Base-by-base conservation (phyloP, 2,888 invertebrate species). In the Sminthurinus aureus region DNA sequence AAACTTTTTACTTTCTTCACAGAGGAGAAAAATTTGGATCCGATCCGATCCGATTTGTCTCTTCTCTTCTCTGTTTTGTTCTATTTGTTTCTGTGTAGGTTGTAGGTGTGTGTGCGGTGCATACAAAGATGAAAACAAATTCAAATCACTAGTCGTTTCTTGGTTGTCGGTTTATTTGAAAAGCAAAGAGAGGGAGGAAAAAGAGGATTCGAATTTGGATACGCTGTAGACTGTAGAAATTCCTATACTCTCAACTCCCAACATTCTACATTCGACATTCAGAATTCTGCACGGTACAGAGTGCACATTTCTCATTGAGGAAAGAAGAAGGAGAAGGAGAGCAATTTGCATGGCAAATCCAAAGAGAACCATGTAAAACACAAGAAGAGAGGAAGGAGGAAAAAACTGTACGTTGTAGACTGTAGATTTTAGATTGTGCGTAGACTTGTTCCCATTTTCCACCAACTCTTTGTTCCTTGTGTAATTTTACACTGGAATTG, bases 311-410 rank as follows among this genome's bases (percentile, higher is more conserved):
- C 38, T 38, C 75, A 51, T 75, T 75, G 75, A 26, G 6, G 6
- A 38, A 38, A 38, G 75, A 26, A 50, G 75, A 6, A n/a, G 51
- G 6, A 38, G 75, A 26, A 50, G 75, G 18, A n/a, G 51, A 50
- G 75, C 75, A 75, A 51, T 75, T 50, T 75, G 75, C 75, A 75
- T 75, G 75, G 52, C 51, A 71, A 71, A 71, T 71, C 22, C 71
- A 22, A 24, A 4, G 58, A 58, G 15, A 71, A 71, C 24, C 24
- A 6, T 71, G 24, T 24, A 71, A 11, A 24, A 71, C 22, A 22
- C 11, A 71, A 13, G 12, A 18, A 67, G n/a, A 67, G 20, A 20
- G 67, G 58, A 71, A 22, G 24, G 22, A 71, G 71, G 22, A 24
- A 71, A 22, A 24, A 26, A 4, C 6, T 71, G 22, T 58, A 58